Conservation (phyloP, 2,113 vertebrate species). For the Pseudopipra pipra region DNA sequence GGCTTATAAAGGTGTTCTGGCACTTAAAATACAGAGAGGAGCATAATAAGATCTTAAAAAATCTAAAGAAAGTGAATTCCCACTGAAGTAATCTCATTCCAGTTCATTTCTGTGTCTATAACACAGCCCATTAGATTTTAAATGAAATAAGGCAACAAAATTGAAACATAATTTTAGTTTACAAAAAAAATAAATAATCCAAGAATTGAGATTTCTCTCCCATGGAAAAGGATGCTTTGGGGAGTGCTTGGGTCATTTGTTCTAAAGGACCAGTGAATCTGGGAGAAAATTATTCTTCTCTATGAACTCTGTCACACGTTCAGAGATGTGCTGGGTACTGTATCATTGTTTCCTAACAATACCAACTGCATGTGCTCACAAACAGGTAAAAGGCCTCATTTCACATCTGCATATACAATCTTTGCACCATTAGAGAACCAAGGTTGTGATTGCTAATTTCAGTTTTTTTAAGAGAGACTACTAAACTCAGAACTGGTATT, state of each 20-base stretch:
- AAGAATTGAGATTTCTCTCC: not conserved
- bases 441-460: not conserved
- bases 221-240: not conserved
- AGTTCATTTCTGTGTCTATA: not conserved
- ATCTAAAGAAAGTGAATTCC: not conserved
- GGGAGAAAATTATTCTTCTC: not conserved
- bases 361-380: accelerated
- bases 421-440: not conserved
- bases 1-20: not conserved
- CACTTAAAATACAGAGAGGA: not conserved
- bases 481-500: not conserved
- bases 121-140: not conserved
- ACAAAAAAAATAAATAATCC: not conserved
- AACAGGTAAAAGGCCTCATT: not conserved
- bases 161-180: not conserved
- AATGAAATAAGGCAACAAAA: not conserved
- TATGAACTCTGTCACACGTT: not conserved
- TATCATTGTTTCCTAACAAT: not conserved
- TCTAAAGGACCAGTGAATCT: not conserved
- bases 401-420: not conserved
- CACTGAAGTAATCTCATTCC: not conserved
- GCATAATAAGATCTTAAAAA: not conserved
- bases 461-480: not conserved
- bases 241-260: accelerated
- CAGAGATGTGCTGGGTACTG: not conserved